Base-by-base conservation (phyloP, 2,888 invertebrate species). In the Callyntrura guangdongensis region DNA sequence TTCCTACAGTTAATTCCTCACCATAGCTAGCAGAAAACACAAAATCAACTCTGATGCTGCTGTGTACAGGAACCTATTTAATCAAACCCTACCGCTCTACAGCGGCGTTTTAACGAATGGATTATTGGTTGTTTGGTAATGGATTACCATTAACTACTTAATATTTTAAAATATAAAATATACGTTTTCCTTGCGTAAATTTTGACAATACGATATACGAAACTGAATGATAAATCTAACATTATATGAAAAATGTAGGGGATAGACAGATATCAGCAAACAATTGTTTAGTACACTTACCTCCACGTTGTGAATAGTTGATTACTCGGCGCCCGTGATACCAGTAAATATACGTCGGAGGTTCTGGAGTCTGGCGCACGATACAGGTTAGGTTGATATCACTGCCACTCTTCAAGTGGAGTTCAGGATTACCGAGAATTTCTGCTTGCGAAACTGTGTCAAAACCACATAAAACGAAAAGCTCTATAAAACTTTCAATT, bases 321-420 rank as follows among this genome's bases (percentile, higher is more conserved):
- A 96, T 95, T 84, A 96, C 96, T 94, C 96, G 95, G 90, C 95
- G 95, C 89, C 95, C 96, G 93, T 95, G 95, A 94, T 96, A 96
- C 96, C 96, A 96, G 94, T 95, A 95, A 94, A 96, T 97, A 96
- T 96, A 97, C 95, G 97, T 97, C 91, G 97, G 97, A 72, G 97
- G 97, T 94, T 97, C 97, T 49, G 97, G 97, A 92, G 97, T 97
- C 95, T 98, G 96, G 94, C 97, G 96, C 92, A 97, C 97, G 94
- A 97, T 96, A 86, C 92, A 92, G 14, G 92, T 98, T 95, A 98
- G 96, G 96, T 98, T 98, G 95, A 98, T 98, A 96, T 98, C 98
- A 95, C 97, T 98, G 94, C 98, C 98, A 94, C 97, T 97, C 95
- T 97, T 97, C 95, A 98, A 97, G 96, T 97, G 97, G 95, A 98